Conservation (phyloP, 2,888 invertebrate species). For the Eudemis profundana region DNA sequence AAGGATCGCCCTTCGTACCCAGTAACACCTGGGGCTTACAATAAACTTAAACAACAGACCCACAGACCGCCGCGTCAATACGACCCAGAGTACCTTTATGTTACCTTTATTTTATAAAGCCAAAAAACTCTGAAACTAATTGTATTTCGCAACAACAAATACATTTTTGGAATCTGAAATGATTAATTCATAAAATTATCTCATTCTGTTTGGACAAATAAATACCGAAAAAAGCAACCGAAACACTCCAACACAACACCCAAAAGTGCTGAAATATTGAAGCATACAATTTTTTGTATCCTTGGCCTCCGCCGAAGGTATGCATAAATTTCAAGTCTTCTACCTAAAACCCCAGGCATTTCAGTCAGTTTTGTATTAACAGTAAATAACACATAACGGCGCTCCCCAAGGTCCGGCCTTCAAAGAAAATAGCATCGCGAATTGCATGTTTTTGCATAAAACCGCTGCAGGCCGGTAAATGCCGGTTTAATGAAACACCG, state of each 20-base stretch:
- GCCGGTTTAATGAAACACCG: slow-evolving; percentile 52
- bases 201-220: too few species aligned
- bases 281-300: slow-evolving; percentile 13
- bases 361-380: slow-evolving; percentile 34
- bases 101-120: too few species aligned
- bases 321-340: slow-evolving; percentile 17
- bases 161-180: too few species aligned
- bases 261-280: neutral
- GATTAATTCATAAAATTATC: too few species aligned
- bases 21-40: slow-evolving; percentile 7
- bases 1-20: neutral
- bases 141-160: too few species aligned
- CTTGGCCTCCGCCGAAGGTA: slow-evolving; percentile 21
- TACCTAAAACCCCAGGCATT: slow-evolving; percentile 11
- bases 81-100: too few species aligned
- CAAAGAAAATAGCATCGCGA: slow-evolving; percentile 55
- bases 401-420: slow-evolving; percentile 54
- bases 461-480: slow-evolving; percentile 53
- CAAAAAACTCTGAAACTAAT: too few species aligned
- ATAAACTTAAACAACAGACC: neutral
- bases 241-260: neutral
- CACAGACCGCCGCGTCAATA: too few species aligned
- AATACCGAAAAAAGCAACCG: too few species aligned
- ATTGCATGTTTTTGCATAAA: slow-evolving; percentile 57
- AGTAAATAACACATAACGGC: slow-evolving; percentile 45